Conservation (phyloP, 2,113 vertebrate genomes). For the Dicrurus megarhynchus region DNA sequence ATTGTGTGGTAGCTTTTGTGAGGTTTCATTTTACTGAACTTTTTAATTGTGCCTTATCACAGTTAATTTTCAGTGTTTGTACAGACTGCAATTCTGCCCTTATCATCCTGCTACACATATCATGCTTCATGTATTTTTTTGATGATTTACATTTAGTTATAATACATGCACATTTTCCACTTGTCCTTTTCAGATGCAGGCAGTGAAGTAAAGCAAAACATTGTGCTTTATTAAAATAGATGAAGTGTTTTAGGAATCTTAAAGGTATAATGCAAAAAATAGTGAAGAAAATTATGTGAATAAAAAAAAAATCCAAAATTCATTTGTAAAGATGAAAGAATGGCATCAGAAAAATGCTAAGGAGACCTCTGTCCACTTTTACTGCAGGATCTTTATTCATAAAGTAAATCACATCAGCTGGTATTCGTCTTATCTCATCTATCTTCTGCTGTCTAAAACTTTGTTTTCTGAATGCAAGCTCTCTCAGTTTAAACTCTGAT, state of each 20-base stretch:
- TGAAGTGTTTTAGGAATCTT: not conserved
- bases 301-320: not conserved
- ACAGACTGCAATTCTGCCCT: not conserved
- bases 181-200: not conserved
- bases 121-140: not conserved
- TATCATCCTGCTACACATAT: not conserved
- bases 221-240: not conserved
- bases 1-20: not conserved
- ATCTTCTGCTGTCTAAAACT: not conserved
- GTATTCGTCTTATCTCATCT: not conserved
- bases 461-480: not conserved
- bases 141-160: not conserved
- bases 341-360: not conserved
- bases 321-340: not conserved
- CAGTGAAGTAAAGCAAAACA: not conserved
- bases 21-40: not conserved
- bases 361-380: not conserved
- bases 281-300: not conserved
- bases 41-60: not conserved
- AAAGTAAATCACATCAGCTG: not conserved
- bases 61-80: not conserved
- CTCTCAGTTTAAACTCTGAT: not conserved
- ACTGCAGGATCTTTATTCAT: not conserved
- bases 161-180: not conserved
- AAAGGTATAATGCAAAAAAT: not conserved